Conservation (phyloP, 2,888 invertebrate species). For the Ectemnius cavifrons region DNA sequence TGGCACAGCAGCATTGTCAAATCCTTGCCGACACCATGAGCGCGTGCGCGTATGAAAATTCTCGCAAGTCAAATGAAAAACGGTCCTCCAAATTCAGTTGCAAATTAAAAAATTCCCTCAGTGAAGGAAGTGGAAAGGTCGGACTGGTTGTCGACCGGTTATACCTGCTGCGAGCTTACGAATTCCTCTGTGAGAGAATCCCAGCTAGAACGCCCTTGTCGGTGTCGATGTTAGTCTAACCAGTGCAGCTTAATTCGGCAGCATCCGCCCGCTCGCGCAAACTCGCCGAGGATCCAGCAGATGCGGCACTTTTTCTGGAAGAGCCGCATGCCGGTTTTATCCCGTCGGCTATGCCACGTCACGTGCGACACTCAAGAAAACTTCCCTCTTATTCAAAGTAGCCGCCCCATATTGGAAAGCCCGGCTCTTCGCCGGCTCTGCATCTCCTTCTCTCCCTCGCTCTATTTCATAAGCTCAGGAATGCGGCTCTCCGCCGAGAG, state of each 20-base stretch:
- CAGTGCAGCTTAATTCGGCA: slow-evolving; percentile 20
- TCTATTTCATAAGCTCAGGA: too few relatives aligned
- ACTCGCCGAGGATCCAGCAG: slow-evolving; percentile 24
- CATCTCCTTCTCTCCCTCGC: too few relatives aligned
- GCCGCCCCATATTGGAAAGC: background rate
- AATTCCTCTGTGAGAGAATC: slow-evolving; percentile 10
- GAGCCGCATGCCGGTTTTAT: slow-evolving; percentile 30
- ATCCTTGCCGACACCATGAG: background rate
- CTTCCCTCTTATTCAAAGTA: slow-evolving; percentile 3
- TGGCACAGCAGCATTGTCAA: background rate
- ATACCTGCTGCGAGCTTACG: background rate
- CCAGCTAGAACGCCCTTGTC: too few relatives aligned
- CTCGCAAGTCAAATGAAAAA: background rate
- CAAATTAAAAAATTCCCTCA: background rate
- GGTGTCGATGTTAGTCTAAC: slow-evolving; percentile 8
- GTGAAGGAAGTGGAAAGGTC: background rate
- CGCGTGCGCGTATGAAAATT: background rate
- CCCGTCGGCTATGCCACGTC: slow-evolving; percentile 18
- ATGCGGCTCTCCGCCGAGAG: too few relatives aligned
- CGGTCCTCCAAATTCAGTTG: background rate
- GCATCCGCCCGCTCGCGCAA: slow-evolving; percentile 34
- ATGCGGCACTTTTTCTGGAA: slow-evolving; percentile 24
- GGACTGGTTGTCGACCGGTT: background rate
- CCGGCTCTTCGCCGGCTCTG: background rate
- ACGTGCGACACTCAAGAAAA: slow-evolving; percentile 20